Evolutionary conservation across 2,113 vertebrate species (phyloP), one percentile per base, ranked within the genome.

Genomic region (Archilochus colubris): DNA sequence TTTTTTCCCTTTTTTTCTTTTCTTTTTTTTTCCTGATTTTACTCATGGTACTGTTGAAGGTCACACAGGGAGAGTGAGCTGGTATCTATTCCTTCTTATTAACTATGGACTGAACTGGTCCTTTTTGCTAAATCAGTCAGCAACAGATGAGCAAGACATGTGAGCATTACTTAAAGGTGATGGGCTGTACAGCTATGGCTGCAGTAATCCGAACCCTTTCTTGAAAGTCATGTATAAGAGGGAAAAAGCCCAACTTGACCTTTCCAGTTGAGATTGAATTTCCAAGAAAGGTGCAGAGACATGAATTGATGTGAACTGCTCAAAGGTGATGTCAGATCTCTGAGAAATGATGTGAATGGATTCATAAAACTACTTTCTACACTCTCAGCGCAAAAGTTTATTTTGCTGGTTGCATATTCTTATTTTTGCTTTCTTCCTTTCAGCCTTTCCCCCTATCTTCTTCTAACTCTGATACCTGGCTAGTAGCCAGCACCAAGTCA

Each of bases 31-130:
- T 27, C 12, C 21, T 36, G 1, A 1, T 74, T 78, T 85, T 78
- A 18, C 31, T 88, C 6, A 15, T 2, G 3, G 46, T 59, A 20
- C 27, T 33, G 18, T 81, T 74, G 54, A 36, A 66, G 57, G 25
- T 19, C 19, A 53, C 22, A 13, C 33, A 24, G 7, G 3, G 0
- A 1, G 5, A 55, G 7, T 33, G 5, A 43, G 3, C 7, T 36
- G 40, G 21, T 40, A 64, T 53, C 9, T 59, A 2, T 46, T 69
- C 23, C 16, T 59, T 82, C 27, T 38, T 55, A 20, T 30, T 69
- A 68, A 12, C 57, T 31, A 43, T 22, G 36, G 7, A 12, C 44
- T 43, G 61, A 82, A 43, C 24, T 7, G 15, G 14, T 70, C 28
- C 14, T 38, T 38, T n/a, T 85, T 69, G 22, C 14, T 69, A 84